A percentile compares a stretch with the other conserved stretches of the same genome.
phyloP scores from a whole-genome alignment of 2,888 invertebrate genomes.

The Proisotoma minuta region DNA sequence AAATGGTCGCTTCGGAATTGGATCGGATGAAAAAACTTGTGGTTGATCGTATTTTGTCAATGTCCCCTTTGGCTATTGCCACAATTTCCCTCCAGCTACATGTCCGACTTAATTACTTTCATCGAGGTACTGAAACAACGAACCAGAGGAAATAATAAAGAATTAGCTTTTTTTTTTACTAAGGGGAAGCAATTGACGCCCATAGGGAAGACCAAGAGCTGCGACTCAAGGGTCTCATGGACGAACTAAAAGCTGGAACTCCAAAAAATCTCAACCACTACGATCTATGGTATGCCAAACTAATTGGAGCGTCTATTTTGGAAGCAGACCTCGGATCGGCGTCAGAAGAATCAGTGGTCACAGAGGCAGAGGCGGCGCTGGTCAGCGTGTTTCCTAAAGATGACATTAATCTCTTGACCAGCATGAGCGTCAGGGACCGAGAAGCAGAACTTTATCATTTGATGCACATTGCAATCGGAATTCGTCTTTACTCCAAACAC shows the following conservation, averaged over 20 bases:
- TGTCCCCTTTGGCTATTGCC: conserved; percentile 29
- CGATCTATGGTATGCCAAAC: conserved; percentile 38
- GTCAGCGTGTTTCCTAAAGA: conserved; percentile 32
- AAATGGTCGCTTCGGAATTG: conserved; percentile 31
- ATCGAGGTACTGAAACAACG: conserved; percentile 28
- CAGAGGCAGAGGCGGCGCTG: conserved; percentile 32
- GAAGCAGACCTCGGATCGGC: conserved; percentile 33
- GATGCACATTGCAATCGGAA: conserved; percentile 28
- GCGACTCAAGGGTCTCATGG: conserved; percentile 21
- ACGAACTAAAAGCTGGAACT: conserved; percentile 22
- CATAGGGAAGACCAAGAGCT: conserved; percentile 10
- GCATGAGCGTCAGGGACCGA: conserved; percentile 25
- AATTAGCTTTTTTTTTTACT: too few relatives aligned
- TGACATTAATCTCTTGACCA: conserved; percentile 27
- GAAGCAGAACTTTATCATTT: conserved; percentile 30
- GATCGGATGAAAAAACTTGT: conserved; percentile 29
- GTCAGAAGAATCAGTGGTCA: conserved; percentile 27
- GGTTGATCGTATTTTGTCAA: conserved; percentile 27
- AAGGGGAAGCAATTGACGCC: conserved; percentile 9
- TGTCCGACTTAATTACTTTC: conserved; percentile 24
- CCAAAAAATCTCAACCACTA: conserved; percentile 31
- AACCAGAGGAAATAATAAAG: too few relatives aligned
- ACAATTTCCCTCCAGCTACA: conserved; percentile 36
- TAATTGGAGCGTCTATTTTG: conserved; percentile 30
- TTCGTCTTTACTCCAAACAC: conserved; percentile 32